phyloP scores from a whole-genome alignment of 2,113 vertebrate genomes.

The Bubo blakistoni region DNA sequence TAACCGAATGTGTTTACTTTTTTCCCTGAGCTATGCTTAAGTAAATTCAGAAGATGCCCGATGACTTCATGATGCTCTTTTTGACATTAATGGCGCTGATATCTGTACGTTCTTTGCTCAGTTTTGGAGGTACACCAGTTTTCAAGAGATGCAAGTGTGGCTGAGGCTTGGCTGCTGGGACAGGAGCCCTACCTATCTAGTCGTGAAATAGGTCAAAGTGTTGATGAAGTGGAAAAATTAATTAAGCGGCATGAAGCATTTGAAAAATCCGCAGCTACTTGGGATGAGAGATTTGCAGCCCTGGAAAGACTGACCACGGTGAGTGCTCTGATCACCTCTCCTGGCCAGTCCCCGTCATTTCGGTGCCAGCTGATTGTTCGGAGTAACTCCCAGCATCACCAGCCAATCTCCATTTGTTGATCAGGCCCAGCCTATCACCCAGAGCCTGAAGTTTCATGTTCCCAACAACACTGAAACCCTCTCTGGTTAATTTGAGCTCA shows the following conservation, averaged over 20 bases:
- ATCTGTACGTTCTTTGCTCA: slow-evolving; percentile 39
- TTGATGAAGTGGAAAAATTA: slow-evolving; percentile 95
- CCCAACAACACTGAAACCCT: not conserved
- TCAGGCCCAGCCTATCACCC: not conserved
- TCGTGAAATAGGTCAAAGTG: slow-evolving; percentile 89
- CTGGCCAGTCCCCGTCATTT: not conserved
- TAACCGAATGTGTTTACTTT: not conserved
- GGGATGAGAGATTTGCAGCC: slow-evolving; percentile 94
- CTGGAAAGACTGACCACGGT: slow-evolving; percentile 95
- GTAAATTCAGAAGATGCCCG: not conserved
- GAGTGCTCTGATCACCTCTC: not conserved
- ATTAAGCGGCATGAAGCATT: slow-evolving; percentile 97
- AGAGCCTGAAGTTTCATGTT: not conserved
- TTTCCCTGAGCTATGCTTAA: not conserved
- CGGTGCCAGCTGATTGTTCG: not conserved
- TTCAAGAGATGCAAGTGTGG: slow-evolving; percentile 92
- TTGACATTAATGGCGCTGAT: not conserved
- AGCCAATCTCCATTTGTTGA: accelerated
- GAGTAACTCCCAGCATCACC: not conserved
- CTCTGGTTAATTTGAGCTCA: not conserved
- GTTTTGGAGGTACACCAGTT: slow-evolving; percentile 98
- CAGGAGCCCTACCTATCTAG: slow-evolving; percentile 95
- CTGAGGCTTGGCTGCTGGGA: slow-evolving; percentile 93
- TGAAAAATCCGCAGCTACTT: slow-evolving; percentile 95
- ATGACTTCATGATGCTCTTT: not conserved